Evolutionary conservation across 2,113 vertebrate species (phyloP), one percentile per base, ranked within the genome.

Genomic region (Toxostoma redivivum): DNA sequence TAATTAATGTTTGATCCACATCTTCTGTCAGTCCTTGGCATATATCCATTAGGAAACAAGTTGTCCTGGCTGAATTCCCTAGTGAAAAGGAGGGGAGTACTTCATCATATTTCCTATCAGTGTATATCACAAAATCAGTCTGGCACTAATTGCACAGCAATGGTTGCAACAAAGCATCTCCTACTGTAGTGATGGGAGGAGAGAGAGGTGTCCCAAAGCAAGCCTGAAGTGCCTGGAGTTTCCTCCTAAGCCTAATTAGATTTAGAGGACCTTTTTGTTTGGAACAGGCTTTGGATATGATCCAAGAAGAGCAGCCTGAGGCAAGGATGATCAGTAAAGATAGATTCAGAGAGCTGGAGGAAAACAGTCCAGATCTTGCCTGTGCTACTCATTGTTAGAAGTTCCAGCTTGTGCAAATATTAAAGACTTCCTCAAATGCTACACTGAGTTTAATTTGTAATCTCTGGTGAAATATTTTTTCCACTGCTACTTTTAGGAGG

Each of bases 1-100:
- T 94, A 74, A 80, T 90, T 86, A 81, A 86, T 88, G 65, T 83
- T 81, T 88, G 82, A 78, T 81, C 65, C 66, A 74, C 65, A 44
- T 77, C 80, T 86, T 90, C 92, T 74, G 67, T 95, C 74, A 88
- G 88, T 47, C 58, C 44, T 77, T 94, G 90, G 66, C 74, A 71
- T 13, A 35, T 16, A 51, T 71, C 22, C 53, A 60, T 62, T 56
- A 60, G 88, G 79, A 79, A 89, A 51, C 77, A 79, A 82, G 57
- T 72, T 89, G 44, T 84, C 77, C 84, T 96, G 86, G 65, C 53
- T 56, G 47, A 91, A 81, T 56, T 95, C 72, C 60, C 61, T 16
- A 48, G 86, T 54, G 81, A 42, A 53, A 87, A 91, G 37, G 45
- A 87, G 87, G n/a, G 1, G 48, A 92, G 44, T 18, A 12, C 42